Percentiles rank a stretch among this genome's conserved stretches.
Evolutionary conservation across 1,140 invertebrate species (phyloP).

Genomic region (Zelostemma sp.): DNA sequence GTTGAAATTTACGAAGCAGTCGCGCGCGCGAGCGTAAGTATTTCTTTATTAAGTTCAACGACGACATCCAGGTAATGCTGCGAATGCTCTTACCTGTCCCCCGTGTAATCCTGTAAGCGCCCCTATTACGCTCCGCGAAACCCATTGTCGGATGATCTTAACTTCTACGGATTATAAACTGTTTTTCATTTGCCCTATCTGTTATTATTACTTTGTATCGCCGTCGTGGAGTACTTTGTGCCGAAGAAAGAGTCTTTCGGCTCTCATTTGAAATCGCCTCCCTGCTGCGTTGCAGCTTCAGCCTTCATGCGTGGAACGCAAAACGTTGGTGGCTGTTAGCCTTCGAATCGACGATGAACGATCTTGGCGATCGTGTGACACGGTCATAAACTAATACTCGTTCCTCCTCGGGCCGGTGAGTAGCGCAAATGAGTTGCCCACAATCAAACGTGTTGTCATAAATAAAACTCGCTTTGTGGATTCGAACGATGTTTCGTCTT

Average conservation of each 20-base stretch:
- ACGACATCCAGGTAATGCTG: constrained; percentile 25
- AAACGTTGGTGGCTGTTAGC: constrained; percentile 41
- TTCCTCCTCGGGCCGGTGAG: constrained; percentile 22
- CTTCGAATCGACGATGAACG: constrained; percentile 44
- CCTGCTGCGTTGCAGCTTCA: constrained; percentile 50
- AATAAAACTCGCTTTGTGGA: constrained; percentile 36
- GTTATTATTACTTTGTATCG: constrained; percentile 48
- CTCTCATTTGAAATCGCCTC: constrained; percentile 39
- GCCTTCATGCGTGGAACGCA: constrained; percentile 38
- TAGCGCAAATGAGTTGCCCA: constrained; percentile 31
- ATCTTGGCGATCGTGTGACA: constrained; percentile 47
- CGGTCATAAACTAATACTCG: constrained; percentile 40
- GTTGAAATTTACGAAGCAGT: constrained; percentile 12
- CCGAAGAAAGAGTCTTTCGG: constrained; percentile 9
- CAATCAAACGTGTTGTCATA: constrained; percentile 39
- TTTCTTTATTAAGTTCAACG: constrained; percentile 36
- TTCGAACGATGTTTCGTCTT: constrained; percentile 14
- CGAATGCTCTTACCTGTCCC: constrained; percentile 56
- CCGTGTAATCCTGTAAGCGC: constrained; percentile 64
- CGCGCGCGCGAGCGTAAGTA: constrained; percentile 11
- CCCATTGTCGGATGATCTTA: constrained; percentile 63
- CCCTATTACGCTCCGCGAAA: constrained; percentile 63
- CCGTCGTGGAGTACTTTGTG: constrained; percentile 25
- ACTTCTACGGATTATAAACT: constrained; percentile 67
- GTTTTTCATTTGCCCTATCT: constrained; percentile 59